Percentiles rank a stretch among this genome's conserved stretches.
Conservation (phyloP, 2,888 invertebrate species). For the Tipula confusa region DNA sequence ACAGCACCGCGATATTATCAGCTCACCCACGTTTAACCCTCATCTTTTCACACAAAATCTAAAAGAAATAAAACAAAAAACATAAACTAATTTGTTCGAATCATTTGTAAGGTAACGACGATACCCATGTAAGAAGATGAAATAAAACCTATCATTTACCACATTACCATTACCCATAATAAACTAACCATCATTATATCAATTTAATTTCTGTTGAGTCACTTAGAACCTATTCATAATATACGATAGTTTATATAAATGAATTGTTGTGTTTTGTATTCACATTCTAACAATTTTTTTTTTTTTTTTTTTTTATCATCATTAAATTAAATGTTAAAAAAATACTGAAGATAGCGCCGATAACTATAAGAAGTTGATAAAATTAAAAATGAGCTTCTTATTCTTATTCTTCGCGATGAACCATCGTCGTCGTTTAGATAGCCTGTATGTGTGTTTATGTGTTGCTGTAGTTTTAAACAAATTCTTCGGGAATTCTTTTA, state of each 20-base stretch:
- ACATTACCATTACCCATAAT: background rate
- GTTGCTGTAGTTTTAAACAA: background rate
- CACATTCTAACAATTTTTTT: background rate
- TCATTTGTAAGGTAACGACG: slow-evolving; percentile 4
- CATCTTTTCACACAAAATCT: background rate
- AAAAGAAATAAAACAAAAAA: background rate
- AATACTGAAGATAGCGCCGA: slow-evolving; percentile 20
- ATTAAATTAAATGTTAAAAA: slow-evolving; percentile 20
- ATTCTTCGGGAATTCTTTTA: slow-evolving; percentile 25
- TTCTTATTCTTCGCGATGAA: background rate
- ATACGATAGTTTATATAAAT: background rate
- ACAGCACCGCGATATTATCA: too few relatives aligned
- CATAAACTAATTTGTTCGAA: slow-evolving; percentile 7
- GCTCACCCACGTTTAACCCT: background rate
- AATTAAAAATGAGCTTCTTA: background rate
- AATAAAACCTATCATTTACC: slow-evolving; percentile 25
- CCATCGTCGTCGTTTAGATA: background rate
- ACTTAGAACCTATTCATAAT: slow-evolving; percentile 25
- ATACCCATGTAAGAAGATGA: background rate
- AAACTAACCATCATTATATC: slow-evolving; percentile 25
- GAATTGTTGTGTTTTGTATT: slow-evolving; percentile 3
- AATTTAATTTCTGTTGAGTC: slow-evolving; percentile 25
- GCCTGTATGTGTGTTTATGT: background rate
- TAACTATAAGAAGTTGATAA: slow-evolving; percentile 20
- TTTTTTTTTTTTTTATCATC: background rate